A percentile compares a stretch with the other conserved stretches of the same genome.
Conservation (phyloP, 1,140 invertebrate genomes). For the Antheraea pernyi region DNA sequence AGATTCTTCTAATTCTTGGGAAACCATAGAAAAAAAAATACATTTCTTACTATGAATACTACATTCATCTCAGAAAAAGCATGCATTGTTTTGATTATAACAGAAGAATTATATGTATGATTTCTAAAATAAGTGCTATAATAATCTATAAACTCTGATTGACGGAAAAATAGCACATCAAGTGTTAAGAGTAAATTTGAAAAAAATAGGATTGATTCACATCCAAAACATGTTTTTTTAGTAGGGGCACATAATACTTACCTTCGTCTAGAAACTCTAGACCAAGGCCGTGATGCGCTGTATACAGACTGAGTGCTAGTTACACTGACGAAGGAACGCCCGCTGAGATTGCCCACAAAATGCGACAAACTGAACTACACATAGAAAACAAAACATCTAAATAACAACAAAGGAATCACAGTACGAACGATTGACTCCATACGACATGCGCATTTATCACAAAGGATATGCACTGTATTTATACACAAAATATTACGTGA, state of each 20-base stretch:
- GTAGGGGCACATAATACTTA: constrained; percentile 41
- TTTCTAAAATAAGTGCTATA: no score
- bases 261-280: constrained; percentile 81
- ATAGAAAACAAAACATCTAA: constrained; percentile 43
- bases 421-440: constrained; percentile 4
- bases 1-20: neutral
- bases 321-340: constrained; percentile 72
- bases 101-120: no score
- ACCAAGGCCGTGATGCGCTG: constrained; percentile 80
- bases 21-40: neutral
- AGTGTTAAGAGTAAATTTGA: neutral
- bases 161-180: neutral
- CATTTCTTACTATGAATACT: neutral
- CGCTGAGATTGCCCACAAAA: constrained; percentile 77
- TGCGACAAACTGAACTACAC: constrained; percentile 75
- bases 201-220: neutral
- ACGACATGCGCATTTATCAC: constrained; percentile 15
- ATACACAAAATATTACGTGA: constrained; percentile 57
- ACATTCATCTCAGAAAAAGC: neutral
- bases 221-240: constrained; percentile 13
- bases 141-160: no score
- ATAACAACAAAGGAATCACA: constrained; percentile 51
- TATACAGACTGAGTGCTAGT: constrained; percentile 75
- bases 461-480: constrained; percentile 21
- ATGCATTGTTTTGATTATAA: no score